These are phyloP conservation scores for Microtus pennsylvanicus DNA, from an alignment of 2,113 vertebrate species.

Conservation along the genomic window DNA sequence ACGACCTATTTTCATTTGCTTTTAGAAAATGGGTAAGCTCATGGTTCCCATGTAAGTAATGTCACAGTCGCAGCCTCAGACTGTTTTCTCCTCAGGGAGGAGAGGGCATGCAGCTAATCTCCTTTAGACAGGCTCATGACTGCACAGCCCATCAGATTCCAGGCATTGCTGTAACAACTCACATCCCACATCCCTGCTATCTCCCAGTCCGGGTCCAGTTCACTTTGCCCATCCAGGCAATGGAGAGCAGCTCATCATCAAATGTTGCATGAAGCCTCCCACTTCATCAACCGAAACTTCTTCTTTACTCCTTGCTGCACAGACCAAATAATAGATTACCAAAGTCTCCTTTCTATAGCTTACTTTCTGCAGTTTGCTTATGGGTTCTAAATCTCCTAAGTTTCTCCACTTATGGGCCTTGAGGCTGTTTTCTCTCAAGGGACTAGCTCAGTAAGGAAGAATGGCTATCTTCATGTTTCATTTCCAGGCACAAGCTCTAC, in stretches of 20 bases:
- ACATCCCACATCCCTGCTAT: not conserved
- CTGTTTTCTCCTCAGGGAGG: not conserved
- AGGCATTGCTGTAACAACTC: not conserved
- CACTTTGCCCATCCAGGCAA: not conserved
- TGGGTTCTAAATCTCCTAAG: not conserved
- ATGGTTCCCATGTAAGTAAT: not conserved
- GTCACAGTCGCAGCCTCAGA: not conserved
- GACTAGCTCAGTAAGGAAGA: not conserved
- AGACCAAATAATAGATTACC: slow-evolving; percentile 11
- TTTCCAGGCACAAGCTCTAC: not conserved
- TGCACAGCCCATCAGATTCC: not conserved
- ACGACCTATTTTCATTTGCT: slow-evolving; percentile 54
- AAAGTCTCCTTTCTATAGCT: slow-evolving; percentile 14
- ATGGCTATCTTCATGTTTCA: not conserved
- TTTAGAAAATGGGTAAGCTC: slow-evolving; percentile 34
- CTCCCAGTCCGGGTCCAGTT: not conserved
- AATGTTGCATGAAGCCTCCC: not conserved
- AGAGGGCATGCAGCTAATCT: not conserved
- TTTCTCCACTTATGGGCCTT: not conserved
- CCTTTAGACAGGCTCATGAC: not conserved
- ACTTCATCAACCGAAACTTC: slow-evolving; percentile 17
- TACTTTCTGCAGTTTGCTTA: not conserved
- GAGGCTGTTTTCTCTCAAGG: not conserved
- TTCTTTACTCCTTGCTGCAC: not conserved
- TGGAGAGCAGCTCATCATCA: slow-evolving; percentile 29